These are phyloP conservation scores for Tromatobia lineatoria DNA, from an alignment of 2,888 invertebrate genomes.

Conservation along the genomic window DNA sequence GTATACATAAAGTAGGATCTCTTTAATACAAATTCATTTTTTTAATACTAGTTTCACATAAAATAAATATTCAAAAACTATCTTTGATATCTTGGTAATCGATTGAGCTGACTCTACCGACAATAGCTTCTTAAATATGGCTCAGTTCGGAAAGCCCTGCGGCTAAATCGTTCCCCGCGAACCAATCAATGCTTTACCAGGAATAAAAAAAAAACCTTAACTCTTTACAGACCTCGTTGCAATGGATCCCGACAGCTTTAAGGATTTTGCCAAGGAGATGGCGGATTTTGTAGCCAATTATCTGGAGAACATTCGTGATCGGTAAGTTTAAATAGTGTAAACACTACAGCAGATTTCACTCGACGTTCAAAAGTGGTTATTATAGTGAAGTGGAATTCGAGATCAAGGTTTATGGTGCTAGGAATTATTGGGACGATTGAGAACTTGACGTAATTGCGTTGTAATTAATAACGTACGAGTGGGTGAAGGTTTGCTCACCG, in stretches of 20 bases:
- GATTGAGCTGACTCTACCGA: too few species aligned
- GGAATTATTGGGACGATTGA: conserved; percentile 21
- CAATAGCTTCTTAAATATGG: too few species aligned
- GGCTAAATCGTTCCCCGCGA: not conserved
- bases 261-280: conserved; percentile 96
- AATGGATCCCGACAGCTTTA: conserved; percentile 94
- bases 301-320: conserved; percentile 96
- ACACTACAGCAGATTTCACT: not conserved
- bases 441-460: conserved; percentile 17
- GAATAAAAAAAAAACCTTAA: conserved; percentile 13
- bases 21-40: too few species aligned
- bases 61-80: too few species aligned
- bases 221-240: conserved; percentile 41
- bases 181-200: not conserved
- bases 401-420: conserved; percentile 61
- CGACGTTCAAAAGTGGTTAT: conserved; percentile 26
- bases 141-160: not conserved
- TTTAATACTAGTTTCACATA: too few species aligned
- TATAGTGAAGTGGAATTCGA: conserved; percentile 52
- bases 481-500: conserved; percentile 46
- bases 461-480: conserved; percentile 28
- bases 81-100: too few species aligned
- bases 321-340: conserved; percentile 86
- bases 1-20: too few species aligned
- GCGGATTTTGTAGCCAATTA: conserved; percentile 97